Conservation (phyloP, 30 jellyfish, hydroid and myxozoan species). For the Aurelia aurita complex sp. Pacific region DNA sequence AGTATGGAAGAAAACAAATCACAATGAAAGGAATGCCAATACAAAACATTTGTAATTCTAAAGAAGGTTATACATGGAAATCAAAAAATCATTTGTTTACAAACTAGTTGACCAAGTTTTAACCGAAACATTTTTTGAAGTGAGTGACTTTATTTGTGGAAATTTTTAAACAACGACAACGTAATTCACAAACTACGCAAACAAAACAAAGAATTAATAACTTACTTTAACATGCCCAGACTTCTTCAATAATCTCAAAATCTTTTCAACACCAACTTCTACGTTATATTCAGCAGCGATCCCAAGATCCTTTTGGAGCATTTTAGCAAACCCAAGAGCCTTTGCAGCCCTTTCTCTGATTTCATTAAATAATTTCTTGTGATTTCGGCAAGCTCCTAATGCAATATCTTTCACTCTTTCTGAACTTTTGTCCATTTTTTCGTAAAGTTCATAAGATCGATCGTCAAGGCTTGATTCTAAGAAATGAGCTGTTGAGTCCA, state of each 20-base stretch:
- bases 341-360: conserved; percentile 81
- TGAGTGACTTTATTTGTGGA: background rate
- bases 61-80: too few relatives aligned
- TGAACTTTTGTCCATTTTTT: conserved; percentile 46
- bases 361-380: conserved; percentile 78
- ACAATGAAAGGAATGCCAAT: too few relatives aligned
- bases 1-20: too few relatives aligned
- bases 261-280: conserved; percentile 44
- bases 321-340: conserved; percentile 94
- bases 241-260: conserved; percentile 42
- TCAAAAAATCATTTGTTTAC: too few relatives aligned
- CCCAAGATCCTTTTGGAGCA: conserved; percentile 97
- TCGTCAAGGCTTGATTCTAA: conserved; percentile 84
- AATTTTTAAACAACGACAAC: background rate
- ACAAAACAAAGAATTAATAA: background rate
- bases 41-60: too few relatives aligned
- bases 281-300: conserved; percentile 88
- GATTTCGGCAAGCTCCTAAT: conserved; percentile 72
- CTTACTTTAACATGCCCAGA: conserved; percentile 75
- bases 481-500: conserved; percentile 87
- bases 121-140: too few relatives aligned
- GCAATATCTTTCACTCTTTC: conserved; percentile 69
- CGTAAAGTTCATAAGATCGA: conserved; percentile 64
- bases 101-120: too few relatives aligned
- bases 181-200: background rate